Base-by-base conservation (phyloP, 2,888 invertebrate genomes). In the Cephus pygmeus region DNA sequence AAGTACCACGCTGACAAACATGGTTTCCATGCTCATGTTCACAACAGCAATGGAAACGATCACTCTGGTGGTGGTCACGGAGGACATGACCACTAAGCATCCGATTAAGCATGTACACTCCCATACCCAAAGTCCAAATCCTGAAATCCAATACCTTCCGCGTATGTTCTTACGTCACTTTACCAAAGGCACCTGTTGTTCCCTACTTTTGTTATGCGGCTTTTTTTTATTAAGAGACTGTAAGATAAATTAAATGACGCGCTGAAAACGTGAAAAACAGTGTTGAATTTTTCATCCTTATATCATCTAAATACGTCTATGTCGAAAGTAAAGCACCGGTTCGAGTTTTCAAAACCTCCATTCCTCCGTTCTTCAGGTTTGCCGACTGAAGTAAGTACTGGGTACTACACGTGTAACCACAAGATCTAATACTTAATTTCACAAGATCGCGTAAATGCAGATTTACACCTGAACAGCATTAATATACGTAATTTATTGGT, bases 1-100 rank as follows among this genome's bases (percentile, higher is more conserved):
- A 94, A 94, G 85, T 95, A 95, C 91, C 93, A 93, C 87, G 95
- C 94, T 69, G 94, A 94, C 84, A 94, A 94, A 83, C 88, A 89
- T 87, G 94, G 94, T 80, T 94, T 94, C 89, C 94, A 94, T 89
- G 94, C 94, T 69, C 89, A 90, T 69, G 91, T 92, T 69, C 86
- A 89, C 80, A 91, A 91, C 83, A 91, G 89, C 80, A 84, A 87
- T 69, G 89, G 89, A 56, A 85, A 86, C 76, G 82, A 86, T 69
- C 81, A 85, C 69, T 74, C 74, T 12, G 74, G 35, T 4, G 74
- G 74, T 11, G 74, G 74, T n/a, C 74, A 74, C 74, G n/a, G 23
- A 73, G 74, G 35, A 74, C 31, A 74, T 71, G 74, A 30, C 34
- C 74, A 74, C 34, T 71, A 30, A 31, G 71, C 71, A 34, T 71